These are phyloP conservation scores for Zaprionus nigranus DNA, from an alignment of 1,140 invertebrate species.

Conservation along the genomic window DNA sequence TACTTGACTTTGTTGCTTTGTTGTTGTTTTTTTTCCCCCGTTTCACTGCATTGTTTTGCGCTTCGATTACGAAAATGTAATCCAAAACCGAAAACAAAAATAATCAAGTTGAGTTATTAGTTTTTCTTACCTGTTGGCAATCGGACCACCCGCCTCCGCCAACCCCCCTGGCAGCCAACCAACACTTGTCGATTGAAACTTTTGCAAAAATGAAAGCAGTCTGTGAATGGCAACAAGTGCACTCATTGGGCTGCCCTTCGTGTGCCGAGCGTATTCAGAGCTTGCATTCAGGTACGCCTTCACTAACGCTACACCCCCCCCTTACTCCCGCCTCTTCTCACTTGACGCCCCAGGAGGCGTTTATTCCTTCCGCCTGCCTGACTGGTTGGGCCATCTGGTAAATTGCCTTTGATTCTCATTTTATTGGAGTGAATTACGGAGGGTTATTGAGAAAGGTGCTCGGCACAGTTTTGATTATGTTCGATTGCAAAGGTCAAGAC, in stretches of 20 bases:
- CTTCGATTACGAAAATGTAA: slow-evolving; percentile 53
- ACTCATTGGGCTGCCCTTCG: slow-evolving; percentile 43
- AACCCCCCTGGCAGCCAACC: not conserved
- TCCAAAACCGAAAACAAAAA: slow-evolving; percentile 32
- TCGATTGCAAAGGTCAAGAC: slow-evolving; percentile 45
- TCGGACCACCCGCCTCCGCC: not conserved
- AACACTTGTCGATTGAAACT: slow-evolving; percentile 15
- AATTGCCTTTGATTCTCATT: slow-evolving; percentile 48
- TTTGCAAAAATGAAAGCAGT: slow-evolving; percentile 62
- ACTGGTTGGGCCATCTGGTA: slow-evolving; percentile 13
- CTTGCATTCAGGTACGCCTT: not conserved
- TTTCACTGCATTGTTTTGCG: slow-evolving; percentile 47
- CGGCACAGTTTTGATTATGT: slow-evolving; percentile 53
- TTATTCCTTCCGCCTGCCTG: slow-evolving; percentile 12
- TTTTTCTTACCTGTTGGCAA: slow-evolving; percentile 58
- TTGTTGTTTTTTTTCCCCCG: too few relatives aligned
- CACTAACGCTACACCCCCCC: not conserved
- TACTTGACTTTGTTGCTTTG: slow-evolving; percentile 7
- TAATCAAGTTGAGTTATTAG: slow-evolving; percentile 49
- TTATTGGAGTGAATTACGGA: slow-evolving; percentile 41
- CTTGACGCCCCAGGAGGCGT: not conserved
- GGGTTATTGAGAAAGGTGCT: slow-evolving; percentile 37
- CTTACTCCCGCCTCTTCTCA: too few relatives aligned
- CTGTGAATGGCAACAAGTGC: slow-evolving; percentile 74
- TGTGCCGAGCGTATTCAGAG: slow-evolving; percentile 5